Evolutionary conservation across 1,140 invertebrate species (phyloP), one percentile per base, ranked within the genome.

Genomic region (Prorops nasuta): DNA sequence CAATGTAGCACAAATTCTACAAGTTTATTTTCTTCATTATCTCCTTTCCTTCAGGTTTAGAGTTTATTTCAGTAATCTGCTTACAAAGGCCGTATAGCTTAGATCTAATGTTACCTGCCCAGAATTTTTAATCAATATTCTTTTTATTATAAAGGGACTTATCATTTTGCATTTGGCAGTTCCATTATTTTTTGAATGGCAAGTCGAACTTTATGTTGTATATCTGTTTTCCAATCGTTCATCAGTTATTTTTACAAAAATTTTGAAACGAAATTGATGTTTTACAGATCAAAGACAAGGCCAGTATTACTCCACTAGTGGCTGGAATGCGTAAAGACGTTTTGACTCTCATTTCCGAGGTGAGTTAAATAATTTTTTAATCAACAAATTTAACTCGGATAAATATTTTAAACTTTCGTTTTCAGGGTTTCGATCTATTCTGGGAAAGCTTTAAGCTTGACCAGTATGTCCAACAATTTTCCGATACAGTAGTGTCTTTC

Each of bases 361-460:
- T 84, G 63, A 69, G 66, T 58, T 43, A 34, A 28, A n/a, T n/a
- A n/a, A n/a, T n/a, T 12, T 28, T 7, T 28, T 28, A 7, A 7
- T 28, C 12, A 12, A 7, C 6, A 28, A 12, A 7, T 28, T n/a
- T n/a, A n/a, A n/a, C n/a, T n/a, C n/a, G n/a, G n/a, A n/a, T n/a
- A n/a, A n/a, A 21, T 40, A 49, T 21, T 31, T 38, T 43, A 40
- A n/a, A n/a, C n/a, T n/a, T n/a, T n/a, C n/a, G 4, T 19, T 34
- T 12, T 40, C 38, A 77, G 84, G 95, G 96, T 19, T 90, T 95
- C 66, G 88, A 86, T 10, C 79, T 98, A 8, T 91, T 96, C 2
- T 99, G 98, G 97, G 96, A 99, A 69, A 98, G 96, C 3, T 99
- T 97, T 78, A 98, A 98, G 75, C 79, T 99, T n/a, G 94, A 97